phyloP scores from a whole-genome alignment of 2,888 invertebrate species.

The Caenorhabditis sp. region DNA sequence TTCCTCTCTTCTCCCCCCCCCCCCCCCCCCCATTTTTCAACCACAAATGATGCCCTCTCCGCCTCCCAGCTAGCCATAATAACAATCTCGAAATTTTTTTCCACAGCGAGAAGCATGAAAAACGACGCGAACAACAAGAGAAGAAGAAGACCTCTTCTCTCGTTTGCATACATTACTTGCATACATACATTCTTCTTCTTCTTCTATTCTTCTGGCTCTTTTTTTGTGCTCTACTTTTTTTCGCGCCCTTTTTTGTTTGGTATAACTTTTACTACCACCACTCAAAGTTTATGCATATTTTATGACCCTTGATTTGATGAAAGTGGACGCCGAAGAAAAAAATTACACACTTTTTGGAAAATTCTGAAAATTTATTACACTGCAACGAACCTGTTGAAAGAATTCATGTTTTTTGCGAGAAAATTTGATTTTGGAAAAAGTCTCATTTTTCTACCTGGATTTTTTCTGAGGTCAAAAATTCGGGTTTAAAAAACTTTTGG shows the following conservation, averaged over 20 bases:
- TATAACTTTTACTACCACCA: neutral
- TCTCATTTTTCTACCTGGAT: too few relatives aligned
- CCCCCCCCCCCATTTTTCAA: too few relatives aligned
- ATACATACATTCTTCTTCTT: constrained; percentile 15
- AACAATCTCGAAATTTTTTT: constrained; percentile 1
- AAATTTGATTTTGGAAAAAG: too few relatives aligned
- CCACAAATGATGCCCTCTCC: too few relatives aligned
- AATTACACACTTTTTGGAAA: neutral
- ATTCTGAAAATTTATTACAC: too few relatives aligned
- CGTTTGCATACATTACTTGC: constrained; percentile 26
- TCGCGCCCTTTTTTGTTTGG: neutral
- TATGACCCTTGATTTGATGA: neutral
- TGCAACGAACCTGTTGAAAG: too few relatives aligned
- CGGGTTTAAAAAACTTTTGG: too few relatives aligned
- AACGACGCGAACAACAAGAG: neutral
- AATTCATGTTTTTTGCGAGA: too few relatives aligned
- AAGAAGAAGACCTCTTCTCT: neutral
- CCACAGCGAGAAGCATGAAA: neutral
- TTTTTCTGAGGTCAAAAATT: too few relatives aligned
- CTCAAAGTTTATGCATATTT: neutral
- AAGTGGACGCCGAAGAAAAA: neutral
- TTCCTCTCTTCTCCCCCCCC: neutral
- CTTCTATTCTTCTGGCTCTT: constrained; percentile 12
- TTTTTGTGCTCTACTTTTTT: neutral
- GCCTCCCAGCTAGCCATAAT: neutral